These are phyloP conservation scores for Achatina immaculata DNA, from an alignment of 1,140 invertebrate species.

Conservation along the genomic window DNA sequence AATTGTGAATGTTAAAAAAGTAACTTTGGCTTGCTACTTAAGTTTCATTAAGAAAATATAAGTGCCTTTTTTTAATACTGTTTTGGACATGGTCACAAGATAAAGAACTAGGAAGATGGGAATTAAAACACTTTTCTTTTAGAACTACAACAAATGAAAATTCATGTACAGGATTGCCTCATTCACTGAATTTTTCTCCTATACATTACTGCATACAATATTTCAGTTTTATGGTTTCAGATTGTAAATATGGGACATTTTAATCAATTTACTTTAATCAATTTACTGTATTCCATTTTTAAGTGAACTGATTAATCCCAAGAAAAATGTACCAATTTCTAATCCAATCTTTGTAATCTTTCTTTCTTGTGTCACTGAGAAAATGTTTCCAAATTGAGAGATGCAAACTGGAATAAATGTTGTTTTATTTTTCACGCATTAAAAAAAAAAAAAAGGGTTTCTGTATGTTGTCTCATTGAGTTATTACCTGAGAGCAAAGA, in stretches of 20 bases:
- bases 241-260: not conserved
- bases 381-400: not conserved
- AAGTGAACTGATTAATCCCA: not conserved
- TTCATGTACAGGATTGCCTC: not conserved
- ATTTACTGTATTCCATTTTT: not conserved
- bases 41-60: no score
- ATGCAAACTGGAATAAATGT: not conserved
- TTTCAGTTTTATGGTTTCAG: not conserved
- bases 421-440: not conserved
- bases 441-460: no score
- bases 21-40: no score
- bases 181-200: not conserved
- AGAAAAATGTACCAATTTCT: not conserved
- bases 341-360: not conserved
- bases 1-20: no score
- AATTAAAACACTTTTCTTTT: no score
- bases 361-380: not conserved
- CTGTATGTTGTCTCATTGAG: no score
- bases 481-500: no score
- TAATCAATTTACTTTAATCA: not conserved
- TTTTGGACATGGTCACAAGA: no score
- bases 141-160: no score
- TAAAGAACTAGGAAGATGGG: no score
- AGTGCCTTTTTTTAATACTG: no score
- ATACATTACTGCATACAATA: not conserved